Evolutionary conservation across 2,113 vertebrate genomes (phyloP), one percentile per base, ranked within the genome.

Genomic region (Ophiodon elongatus): DNA sequence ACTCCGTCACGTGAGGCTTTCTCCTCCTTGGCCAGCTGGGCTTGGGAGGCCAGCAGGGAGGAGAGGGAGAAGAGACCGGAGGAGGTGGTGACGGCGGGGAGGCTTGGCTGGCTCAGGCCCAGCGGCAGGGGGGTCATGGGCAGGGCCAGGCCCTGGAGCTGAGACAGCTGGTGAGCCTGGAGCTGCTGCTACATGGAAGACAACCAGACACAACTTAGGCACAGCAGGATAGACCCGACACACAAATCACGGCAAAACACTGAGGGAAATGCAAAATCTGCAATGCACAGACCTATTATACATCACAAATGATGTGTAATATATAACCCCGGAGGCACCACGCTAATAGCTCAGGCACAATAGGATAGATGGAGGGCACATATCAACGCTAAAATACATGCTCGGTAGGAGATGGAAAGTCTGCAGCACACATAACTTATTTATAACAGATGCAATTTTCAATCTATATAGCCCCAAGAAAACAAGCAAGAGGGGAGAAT

Each of bases 81-180:
- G 93, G 97, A 96, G 0, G 97, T 96, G 73, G 97, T 98, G 91
- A 99, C 97, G 0, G 97, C 96, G 0, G 97, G 98, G 66, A 98
- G 95, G 0, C 96, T 94, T 0, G 97, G 97, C 2, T 96, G 97
- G 93, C 97, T 97, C 60, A 99, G 95, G 71, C 98, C 98, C 95
- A 99, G 96, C 0, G 98, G 98, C 73, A 99, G 95, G 0, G 97
- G 97, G 45, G 97, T 97, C 96, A 99, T 96, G 60, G 98, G 98
- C 92, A 99, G 95, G 41, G 98, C 98, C 73, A 99, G 96, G 10
- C 97, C 98, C 95, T 99, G 98, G 83, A 99, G 97, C 96, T 99
- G 98, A 0, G 98, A 99, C 90, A 99, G 96, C 96, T 99, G 98
- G 93, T 99, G 98, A 82, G 97, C 98, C 90, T 99, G 98, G 90